Evolutionary conservation across 2,113 vertebrate genomes (phyloP), one percentile per base, ranked within the genome.

Genomic region (Phasianus colchicus): DNA sequence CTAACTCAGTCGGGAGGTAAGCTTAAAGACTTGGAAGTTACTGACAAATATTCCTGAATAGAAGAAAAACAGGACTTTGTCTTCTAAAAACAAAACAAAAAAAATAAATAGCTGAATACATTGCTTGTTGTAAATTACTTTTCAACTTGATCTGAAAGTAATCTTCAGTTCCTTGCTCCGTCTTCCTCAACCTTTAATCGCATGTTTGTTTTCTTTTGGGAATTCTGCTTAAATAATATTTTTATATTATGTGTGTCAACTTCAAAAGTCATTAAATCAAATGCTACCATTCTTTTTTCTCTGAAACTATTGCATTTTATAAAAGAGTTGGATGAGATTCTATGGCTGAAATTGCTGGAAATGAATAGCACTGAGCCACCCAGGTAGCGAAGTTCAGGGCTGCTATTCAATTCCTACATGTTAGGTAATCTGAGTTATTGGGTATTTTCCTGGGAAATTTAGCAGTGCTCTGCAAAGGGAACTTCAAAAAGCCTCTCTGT

Each of bases 11-110:
- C 20, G 52, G 74, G 21, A 86, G 34, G 6, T 43, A 76, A 79
- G 10, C 70, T 36, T 72, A 76, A 87, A 91, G 48, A 32, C 32
- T 76, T 87, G 30, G 40, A 94, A 85, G 16, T 67, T 75, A 71
- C 40, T 84, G 54, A 13, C 24, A 15, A 72, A 14, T 47, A 42
- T 73, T 87, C 43, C 27, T 36, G 36, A 69, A 48, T 3, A 54
- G 50, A 65, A 73, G 32, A 61, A 81, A 88, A 80, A 52, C 18
- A 92, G 19, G 71, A 29, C 17, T 75, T n/a, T 16, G 4, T 58
- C 76, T 50, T 80, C 52, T 54, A 54, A 54, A 54, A 30, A 16
- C 19, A 34, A 38, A 88, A 88, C 21, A 38, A 36, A 88, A 91
- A 18, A 38, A 36, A 88, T 55, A 27, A 38, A 27, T 8, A 4